Evolutionary conservation across 2,797 vertebrate genomes (phyloP).

Genomic region (Harpagifer antarcticus): DNA sequence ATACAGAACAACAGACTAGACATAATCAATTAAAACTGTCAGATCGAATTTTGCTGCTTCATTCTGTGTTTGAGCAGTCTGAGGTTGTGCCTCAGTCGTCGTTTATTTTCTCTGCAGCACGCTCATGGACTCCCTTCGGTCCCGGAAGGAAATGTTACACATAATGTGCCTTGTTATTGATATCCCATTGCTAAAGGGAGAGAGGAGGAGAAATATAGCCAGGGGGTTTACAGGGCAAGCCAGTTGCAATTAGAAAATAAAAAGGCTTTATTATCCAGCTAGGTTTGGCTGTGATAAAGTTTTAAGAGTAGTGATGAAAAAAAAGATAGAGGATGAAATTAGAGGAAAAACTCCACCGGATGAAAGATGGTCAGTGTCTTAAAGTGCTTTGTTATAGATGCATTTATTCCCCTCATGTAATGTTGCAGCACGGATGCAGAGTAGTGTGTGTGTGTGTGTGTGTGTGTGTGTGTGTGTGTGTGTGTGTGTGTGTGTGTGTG

Average conservation of each 20-base stretch:
- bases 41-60: constrained; percentile 65
- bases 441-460: constrained; percentile 7
- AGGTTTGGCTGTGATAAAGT: constrained; percentile 24
- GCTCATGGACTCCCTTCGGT: constrained; percentile 63
- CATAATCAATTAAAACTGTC: constrained; percentile 75
- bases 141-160: constrained; percentile 73
- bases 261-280: constrained; percentile 39
- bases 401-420: constrained; percentile 35
- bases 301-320: constrained; percentile 7
- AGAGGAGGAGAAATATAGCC: constrained; percentile 36
- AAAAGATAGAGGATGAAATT: constrained; percentile 16
- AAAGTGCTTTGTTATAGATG: constrained; percentile 47
- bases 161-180: constrained; percentile 80
- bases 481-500: constrained; percentile 18
- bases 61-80: constrained; percentile 64
- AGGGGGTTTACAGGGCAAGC: constrained; percentile 48
- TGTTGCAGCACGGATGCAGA: constrained; percentile 51
- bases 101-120: constrained; percentile 56
- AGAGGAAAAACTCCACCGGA: constrained; percentile 15
- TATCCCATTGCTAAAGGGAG: constrained; percentile 64
- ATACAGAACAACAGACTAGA: constrained; percentile 59
- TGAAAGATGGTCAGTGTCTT: constrained; percentile 29
- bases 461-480: constrained; percentile 20
- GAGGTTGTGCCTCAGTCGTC: constrained; percentile 58
- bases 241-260: constrained; percentile 54